phyloP scores from a whole-genome alignment of 2,888 invertebrate genomes.

The Willowsia nigromaculata region DNA sequence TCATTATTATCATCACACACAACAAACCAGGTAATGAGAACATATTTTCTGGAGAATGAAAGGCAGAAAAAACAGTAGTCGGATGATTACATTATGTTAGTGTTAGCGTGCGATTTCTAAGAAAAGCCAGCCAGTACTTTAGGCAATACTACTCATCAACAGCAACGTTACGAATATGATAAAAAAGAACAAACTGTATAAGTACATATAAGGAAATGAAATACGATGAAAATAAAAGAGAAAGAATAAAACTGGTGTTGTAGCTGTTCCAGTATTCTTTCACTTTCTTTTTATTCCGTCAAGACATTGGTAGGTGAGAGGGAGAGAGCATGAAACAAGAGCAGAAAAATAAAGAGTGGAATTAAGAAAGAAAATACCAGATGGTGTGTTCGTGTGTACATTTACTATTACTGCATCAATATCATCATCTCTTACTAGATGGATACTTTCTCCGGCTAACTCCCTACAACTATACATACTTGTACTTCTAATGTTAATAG shows the following conservation, averaged over 20 bases:
- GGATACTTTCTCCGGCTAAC: slow-evolving; percentile 5
- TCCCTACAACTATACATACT: no score
- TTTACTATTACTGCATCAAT: slow-evolving; percentile 12
- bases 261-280: neutral
- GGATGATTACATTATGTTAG: slow-evolving; percentile 45
- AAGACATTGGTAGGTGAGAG: neutral
- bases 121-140: slow-evolving; percentile 22
- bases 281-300: neutral
- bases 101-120: slow-evolving; percentile 17
- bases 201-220: neutral
- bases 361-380: slow-evolving; percentile 59
- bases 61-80: neutral
- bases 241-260: neutral
- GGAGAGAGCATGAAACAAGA: slow-evolving; percentile 28
- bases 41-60: neutral
- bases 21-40: slow-evolving; percentile 27
- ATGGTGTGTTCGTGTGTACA: slow-evolving; percentile 44
- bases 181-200: neutral
- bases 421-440: neutral
- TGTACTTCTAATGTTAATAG: neutral
- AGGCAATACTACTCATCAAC: neutral
- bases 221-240: neutral
- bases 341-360: slow-evolving; percentile 37
- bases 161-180: neutral
- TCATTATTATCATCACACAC: neutral